Conservation (phyloP, 2,113 vertebrate species). For the Lamprotornis superbus region DNA sequence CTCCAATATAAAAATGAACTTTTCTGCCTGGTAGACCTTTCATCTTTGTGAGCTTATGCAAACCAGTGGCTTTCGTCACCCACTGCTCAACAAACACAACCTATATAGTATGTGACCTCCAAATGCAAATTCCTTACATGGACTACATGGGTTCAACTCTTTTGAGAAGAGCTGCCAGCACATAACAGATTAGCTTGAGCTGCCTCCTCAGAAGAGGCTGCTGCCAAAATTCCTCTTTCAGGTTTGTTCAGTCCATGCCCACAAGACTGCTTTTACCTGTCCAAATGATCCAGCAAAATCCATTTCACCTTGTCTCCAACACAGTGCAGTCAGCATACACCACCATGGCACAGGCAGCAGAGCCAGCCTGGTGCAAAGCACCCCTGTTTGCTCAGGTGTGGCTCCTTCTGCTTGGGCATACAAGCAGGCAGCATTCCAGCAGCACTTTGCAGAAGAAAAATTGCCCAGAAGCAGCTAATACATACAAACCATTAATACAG, state of each 20-base stretch:
- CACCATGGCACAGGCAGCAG: background rate
- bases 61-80: background rate
- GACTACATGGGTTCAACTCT: background rate
- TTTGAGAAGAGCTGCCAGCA: background rate
- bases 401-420: background rate
- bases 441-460: background rate
- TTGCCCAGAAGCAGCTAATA: background rate
- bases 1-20: background rate
- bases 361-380: background rate
- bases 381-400: background rate
- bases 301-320: background rate
- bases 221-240: background rate
- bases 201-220: background rate
- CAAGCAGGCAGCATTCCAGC: background rate
- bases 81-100: background rate
- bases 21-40: background rate
- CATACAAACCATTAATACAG: background rate
- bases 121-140: background rate
- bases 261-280: background rate
- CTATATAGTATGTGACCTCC: background rate
- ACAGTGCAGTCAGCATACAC: fast-evolving
- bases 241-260: background rate
- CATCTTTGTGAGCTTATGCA: background rate
- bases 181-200: background rate
- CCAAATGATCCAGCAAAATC: background rate